These are phyloP conservation scores for Arenaria interpres DNA, from an alignment of 2,113 vertebrate species.

Conservation along the genomic window DNA sequence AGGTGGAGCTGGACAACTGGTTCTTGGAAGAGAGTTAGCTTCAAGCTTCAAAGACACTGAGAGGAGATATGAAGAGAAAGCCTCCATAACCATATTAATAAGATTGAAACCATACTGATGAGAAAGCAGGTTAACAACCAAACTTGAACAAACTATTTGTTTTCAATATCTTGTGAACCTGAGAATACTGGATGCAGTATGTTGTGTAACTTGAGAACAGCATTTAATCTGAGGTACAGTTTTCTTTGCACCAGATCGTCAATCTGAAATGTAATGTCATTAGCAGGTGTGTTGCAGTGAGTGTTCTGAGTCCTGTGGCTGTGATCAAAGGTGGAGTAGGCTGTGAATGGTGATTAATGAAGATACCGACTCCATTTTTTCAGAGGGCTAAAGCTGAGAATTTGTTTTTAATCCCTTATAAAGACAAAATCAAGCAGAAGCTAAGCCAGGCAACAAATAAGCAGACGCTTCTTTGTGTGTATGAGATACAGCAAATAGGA, in stretches of 20 bases:
- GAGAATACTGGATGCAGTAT: not conserved
- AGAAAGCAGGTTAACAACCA: not conserved
- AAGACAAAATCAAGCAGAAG: not conserved
- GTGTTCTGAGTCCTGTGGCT: not conserved
- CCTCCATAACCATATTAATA: not conserved
- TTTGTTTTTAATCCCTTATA: conserved; percentile 28
- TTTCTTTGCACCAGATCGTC: not conserved
- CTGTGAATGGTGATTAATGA: not conserved
- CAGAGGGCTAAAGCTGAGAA: not conserved
- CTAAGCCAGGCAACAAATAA: not conserved
- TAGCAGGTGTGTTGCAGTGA: not conserved
- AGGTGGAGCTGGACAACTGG: not conserved
- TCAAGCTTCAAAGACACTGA: not conserved
- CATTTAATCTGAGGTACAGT: not conserved
- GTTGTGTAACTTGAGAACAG: not conserved
- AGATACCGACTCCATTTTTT: not conserved
- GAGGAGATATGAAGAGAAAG: not conserved
- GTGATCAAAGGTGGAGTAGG: not conserved
- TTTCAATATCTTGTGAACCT: not conserved
- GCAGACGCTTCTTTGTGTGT: not conserved
- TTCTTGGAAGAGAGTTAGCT: not conserved
- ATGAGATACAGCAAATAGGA: conserved; percentile 2
- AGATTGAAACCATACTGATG: not conserved
- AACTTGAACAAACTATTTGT: not conserved
- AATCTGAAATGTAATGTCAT: not conserved